Conservation (phyloP, 1,140 invertebrate genomes). For the Anastatus disparis region DNA sequence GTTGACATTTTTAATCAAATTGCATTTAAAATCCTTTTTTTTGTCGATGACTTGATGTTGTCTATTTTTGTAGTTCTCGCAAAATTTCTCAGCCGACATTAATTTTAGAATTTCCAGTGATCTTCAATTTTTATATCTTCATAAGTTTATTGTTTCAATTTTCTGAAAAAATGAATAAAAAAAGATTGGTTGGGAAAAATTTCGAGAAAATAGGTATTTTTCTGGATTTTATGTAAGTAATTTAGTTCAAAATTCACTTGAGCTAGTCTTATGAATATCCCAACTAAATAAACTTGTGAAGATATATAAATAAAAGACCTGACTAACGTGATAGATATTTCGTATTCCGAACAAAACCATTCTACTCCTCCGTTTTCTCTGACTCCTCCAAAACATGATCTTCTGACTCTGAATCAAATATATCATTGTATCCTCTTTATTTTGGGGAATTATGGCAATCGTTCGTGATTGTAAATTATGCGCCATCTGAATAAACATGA, state of each 20-base stretch:
- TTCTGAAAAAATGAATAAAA: too few species aligned
- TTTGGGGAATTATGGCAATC: background rate
- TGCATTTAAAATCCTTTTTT: slow-evolving; percentile 40
- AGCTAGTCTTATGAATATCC: too few species aligned
- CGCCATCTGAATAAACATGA: background rate
- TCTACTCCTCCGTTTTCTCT: background rate
- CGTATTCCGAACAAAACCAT: background rate
- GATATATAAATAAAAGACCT: background rate
- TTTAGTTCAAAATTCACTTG: too few species aligned
- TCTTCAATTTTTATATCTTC: too few species aligned
- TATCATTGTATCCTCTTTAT: background rate
- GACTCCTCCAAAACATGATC: slow-evolving; percentile 7
- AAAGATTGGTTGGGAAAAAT: too few species aligned
- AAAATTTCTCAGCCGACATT: too few species aligned
- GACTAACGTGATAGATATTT: background rate
- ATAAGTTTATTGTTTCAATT: slow-evolving; percentile 50
- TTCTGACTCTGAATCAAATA: slow-evolving; percentile 1
- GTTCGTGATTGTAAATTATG: background rate
- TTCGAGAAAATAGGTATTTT: too few species aligned
- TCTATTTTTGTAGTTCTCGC: too few species aligned
- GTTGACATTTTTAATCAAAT: background rate
- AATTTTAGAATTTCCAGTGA: too few species aligned
- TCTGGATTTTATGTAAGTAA: too few species aligned
- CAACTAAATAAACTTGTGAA: too few species aligned
- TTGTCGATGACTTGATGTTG: slow-evolving; percentile 58